phyloP scores from a whole-genome alignment of 2,113 vertebrate genomes.

The Anthoscopus minutus region DNA sequence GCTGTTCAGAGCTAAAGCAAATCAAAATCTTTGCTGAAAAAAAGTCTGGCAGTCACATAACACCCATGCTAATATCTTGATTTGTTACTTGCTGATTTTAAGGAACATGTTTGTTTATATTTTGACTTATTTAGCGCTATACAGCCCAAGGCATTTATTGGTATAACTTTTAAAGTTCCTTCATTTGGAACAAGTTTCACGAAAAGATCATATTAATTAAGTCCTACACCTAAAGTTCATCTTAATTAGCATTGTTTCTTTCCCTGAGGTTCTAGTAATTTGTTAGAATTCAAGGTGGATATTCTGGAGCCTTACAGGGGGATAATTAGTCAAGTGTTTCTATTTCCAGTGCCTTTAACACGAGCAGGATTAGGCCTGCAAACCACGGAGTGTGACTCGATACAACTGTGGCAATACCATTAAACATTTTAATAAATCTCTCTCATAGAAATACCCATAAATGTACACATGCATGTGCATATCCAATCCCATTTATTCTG shows the following conservation, averaged over 20 bases:
- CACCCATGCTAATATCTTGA: background rate
- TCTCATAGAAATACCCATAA: conserved; percentile 8
- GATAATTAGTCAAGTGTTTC: background rate
- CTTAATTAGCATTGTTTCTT: conserved; percentile 86
- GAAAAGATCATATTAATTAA: conserved; percentile 91
- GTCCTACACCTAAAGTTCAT: conserved; percentile 86
- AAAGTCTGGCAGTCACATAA: background rate
- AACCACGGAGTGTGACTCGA: background rate
- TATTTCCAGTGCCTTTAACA: background rate
- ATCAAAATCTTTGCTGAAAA: background rate
- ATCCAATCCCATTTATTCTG: conserved; percentile 43
- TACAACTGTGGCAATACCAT: background rate
- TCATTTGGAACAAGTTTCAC: conserved; percentile 79
- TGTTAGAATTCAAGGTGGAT: conserved; percentile 37
- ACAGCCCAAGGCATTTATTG: conserved; percentile 48
- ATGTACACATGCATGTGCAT: conserved; percentile 15
- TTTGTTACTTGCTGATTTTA: background rate
- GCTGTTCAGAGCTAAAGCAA: background rate
- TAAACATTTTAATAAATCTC: conserved; percentile 40
- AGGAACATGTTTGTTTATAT: background rate
- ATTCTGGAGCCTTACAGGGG: background rate
- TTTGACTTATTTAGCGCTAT: conserved; percentile 28
- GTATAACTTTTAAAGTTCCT: conserved; percentile 76
- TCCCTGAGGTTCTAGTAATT: conserved; percentile 62
- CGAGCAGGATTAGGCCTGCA: background rate